phyloP scores from a whole-genome alignment of 2,888 invertebrate genomes.

The Spilosoma lubricipeda region DNA sequence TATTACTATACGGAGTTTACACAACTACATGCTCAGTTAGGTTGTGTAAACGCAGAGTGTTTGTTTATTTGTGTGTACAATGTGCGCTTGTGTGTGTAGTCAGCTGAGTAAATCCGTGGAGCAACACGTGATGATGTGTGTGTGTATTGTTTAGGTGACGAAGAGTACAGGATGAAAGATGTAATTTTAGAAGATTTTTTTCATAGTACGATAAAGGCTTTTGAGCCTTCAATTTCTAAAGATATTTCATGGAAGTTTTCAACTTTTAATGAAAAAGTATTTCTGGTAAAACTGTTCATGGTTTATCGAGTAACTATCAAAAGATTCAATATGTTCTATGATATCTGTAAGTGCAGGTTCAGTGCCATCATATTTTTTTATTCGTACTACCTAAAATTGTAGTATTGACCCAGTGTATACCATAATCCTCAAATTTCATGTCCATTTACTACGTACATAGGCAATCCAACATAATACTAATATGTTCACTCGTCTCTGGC shows the following conservation, averaged over 20 bases:
- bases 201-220: constrained; percentile 30
- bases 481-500: too few relatives aligned
- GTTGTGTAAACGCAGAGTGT: constrained; percentile 61
- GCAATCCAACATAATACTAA: too few relatives aligned
- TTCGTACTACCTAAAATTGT: neutral
- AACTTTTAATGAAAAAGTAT: neutral
- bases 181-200: constrained; percentile 54
- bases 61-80: constrained; percentile 63
- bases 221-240: constrained; percentile 33
- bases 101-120: constrained; percentile 73
- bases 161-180: constrained; percentile 51
- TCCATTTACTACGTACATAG: too few relatives aligned
- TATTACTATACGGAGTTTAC: constrained; percentile 62
- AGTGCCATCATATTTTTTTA: neutral
- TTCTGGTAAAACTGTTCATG: neutral
- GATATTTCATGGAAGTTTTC: neutral
- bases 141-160: constrained; percentile 59
- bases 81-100: constrained; percentile 69
- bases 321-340: neutral
- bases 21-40: constrained; percentile 61
- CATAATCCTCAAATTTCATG: neutral
- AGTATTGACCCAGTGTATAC: neutral
- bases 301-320: constrained; percentile 9
- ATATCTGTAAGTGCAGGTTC: neutral
- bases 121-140: constrained; percentile 60